Base-by-base conservation (phyloP, 2,888 invertebrate species). In the Strigamia maritima region DNA sequence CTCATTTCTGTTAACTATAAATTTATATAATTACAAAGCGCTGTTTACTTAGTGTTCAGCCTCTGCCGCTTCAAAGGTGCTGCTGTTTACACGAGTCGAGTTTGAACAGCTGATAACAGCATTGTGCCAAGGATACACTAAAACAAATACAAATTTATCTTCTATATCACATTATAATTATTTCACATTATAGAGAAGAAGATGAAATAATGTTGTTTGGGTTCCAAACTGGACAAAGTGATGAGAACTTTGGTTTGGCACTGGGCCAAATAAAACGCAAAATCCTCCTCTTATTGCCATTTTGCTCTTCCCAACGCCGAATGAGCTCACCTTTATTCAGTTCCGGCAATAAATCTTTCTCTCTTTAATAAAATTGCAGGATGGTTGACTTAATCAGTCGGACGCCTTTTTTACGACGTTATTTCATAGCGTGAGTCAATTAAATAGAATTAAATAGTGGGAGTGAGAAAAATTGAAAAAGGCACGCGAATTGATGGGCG, bases 331-430 rank as follows among this genome's bases (percentile, higher is more conserved):
- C 70, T 70, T 70, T 70, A 70, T 70, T 26, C 28, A 10, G 70
- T 70, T 70, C 70, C 70, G 70, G 70, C 28, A 24, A 70, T 70
- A 70, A 70, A 70, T 70, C 70, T 70, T 70, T 70, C 70, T 70
- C 70, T 70, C 70, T 70, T 70, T 70, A 70, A 70, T 70, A 70
- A 70, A 70, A 70, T 70, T 70, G 70, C 70, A 70, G 26, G 26
- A 70, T 70, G 70, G 70, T 70, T 70, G 70, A 70, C 70, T 70
- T 70, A 70, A 70, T 70, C 70, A 70, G 70, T 70, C 28, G 70
- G 70, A 28, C 70, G 70, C 70, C 70, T 70, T 28, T 70, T 70
- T 70, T 26, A 54, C 54, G 54, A 54, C 54, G 54, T 70, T 26
- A 26, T 70, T 70, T 70, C 70, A 28, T 70, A 70, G 28, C 70